Evolutionary conservation across 2,888 invertebrate species (phyloP), one percentile per base, ranked within the genome.

Genomic region (Calliopum simillimum): DNA sequence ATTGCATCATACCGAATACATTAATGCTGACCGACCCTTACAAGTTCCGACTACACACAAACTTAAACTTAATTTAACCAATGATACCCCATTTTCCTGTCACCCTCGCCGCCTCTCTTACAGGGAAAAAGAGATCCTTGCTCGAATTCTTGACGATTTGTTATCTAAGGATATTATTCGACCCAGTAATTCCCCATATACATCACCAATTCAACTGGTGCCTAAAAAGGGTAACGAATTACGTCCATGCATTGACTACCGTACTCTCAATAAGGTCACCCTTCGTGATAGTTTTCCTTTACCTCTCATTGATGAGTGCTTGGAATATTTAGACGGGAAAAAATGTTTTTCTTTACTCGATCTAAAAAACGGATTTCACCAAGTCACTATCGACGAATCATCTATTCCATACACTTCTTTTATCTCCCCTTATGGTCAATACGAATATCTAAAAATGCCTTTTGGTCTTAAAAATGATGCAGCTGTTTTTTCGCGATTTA

Each of bases 361-460:
- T n/a, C n/a, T n/a, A n/a, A n/a, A n/a, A n/a, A n/a, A 55, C 53
- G 76, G 76, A 6, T 78, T 78, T 58, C 71, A 76, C 51, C 77
- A 77, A 21, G 72, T 78, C 1, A 56, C 53, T 2, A 69, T 78
- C 13, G 63, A 72, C 3, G 63, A 70, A 11, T 70, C 76, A 13
- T 79, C 77, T 0, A 72, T 73, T 8, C 74, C 72, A 49, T 78
- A 65, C 25, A 78, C 74, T 5, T 69, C 76, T 12, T 78, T 78
- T 72, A 76, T 78, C 4, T 76, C 77, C 4, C 76, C 76, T 70
- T 51, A 65, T n/a, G n/a, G n/a, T n/a, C n/a, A n/a, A n/a, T n/a
- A n/a, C n/a, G n/a, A n/a, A n/a, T n/a, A n/a, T n/a, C n/a, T n/a
- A n/a, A n/a, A n/a, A n/a, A n/a, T n/a, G n/a, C n/a, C n/a, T n/a